Base-by-base conservation (phyloP, 2,797 vertebrate species). In the Tapirus indicus region DNA sequence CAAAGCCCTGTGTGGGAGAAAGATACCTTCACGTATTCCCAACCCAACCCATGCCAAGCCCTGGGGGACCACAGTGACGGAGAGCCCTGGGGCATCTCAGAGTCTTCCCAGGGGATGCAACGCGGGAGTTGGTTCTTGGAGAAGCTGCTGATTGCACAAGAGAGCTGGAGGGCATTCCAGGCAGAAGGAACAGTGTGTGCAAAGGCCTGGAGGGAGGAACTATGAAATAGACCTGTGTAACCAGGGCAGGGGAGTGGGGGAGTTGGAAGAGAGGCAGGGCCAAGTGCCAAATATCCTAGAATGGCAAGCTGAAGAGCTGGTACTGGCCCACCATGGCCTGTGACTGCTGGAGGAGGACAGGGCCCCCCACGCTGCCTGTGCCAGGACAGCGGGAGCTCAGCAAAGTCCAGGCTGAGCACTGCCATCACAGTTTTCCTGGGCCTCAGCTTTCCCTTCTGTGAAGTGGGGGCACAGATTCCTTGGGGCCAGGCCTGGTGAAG, bases 381-480 rank as follows among this genome's bases (percentile, higher is more conserved):
- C 79, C 83, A 54, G 83, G 82, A 18, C 5, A 62, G 38, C 1
- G 35, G 79, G 44, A 25, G 41, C 58, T 68, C 44, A 9, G 25
- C 74, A 60, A 44, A 29, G 38, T n/a, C 80, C 44, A 41, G 87
- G 56, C 71, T 32, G 8, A 77, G 18, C 14, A 78, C 49, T 82
- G 62, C 66, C 38, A 38, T 58, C 25, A 10, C 29, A 35, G 85
- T 7, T 83, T 52, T 91, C 69, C 44, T 25, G 27, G 35, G 52
- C 74, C 88, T 93, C 56, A 47, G 25, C 58, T 79, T 94, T 27
- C 79, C 72, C 35, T 71, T 90, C 91, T 77, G 20, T 80, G 68
- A 95, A 94, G 66, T 12, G 18, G n/a, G 62, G n/a, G 7, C 41
- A 27, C 41, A 47, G 52, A 47, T 35, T 78, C 82, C 41, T 52